These are phyloP conservation scores for Micromesistius poutassou DNA, from an alignment of 2,797 vertebrate species.

Conservation along the genomic window DNA sequence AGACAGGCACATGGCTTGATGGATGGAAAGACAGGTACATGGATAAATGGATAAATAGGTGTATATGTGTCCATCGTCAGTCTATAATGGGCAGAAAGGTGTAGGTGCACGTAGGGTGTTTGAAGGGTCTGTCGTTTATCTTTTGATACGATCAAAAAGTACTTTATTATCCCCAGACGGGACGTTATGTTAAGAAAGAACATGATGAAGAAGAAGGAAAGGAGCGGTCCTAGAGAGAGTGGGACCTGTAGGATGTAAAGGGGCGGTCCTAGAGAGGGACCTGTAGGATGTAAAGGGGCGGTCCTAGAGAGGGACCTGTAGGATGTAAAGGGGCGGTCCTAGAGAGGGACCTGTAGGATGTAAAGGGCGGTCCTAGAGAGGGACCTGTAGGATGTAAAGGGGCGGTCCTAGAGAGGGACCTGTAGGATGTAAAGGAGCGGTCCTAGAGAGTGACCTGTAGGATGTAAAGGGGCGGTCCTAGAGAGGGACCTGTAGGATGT, in stretches of 20 bases:
- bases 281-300: constrained; percentile 88
- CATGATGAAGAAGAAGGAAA: not conserved
- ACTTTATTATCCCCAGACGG: no score
- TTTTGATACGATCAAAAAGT: not conserved
- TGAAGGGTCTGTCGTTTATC: not conserved
- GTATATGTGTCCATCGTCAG: no score
- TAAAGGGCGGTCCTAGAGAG: no score
- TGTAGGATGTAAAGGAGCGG: no score
- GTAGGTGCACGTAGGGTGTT: no score
- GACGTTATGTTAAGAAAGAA: not conserved
- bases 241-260: constrained; percentile 84
- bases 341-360: constrained; percentile 79
- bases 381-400: constrained; percentile 86
- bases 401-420: constrained; percentile 59
- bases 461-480: no score
- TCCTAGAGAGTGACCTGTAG: constrained; percentile 74
- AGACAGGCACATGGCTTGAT: not conserved
- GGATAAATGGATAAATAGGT: not conserved
- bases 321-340: no score
- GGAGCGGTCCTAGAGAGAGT: not conserved
- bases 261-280: constrained; percentile 57
- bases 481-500: constrained; percentile 80
- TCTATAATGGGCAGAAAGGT: not conserved
- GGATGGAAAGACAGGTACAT: no score
- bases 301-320: constrained; percentile 73